phyloP scores from a whole-genome alignment of 2,888 invertebrate genomes.

The Schizotus pectinicornis region DNA sequence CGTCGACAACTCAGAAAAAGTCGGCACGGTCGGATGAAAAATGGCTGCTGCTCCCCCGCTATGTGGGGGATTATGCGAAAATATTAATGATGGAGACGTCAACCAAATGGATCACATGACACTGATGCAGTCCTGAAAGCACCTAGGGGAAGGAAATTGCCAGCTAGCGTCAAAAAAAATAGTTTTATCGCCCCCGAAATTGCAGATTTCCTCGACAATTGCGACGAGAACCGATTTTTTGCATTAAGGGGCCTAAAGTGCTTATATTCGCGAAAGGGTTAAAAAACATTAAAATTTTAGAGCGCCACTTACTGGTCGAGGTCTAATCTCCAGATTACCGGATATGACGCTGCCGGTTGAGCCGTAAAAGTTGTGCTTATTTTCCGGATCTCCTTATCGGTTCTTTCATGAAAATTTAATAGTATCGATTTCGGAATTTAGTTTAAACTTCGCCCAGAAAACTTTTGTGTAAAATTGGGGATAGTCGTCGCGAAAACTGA shows the following conservation, averaged over 20 bases:
- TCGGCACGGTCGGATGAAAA: slow-evolving; percentile 3
- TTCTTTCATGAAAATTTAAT: slow-evolving; percentile 29
- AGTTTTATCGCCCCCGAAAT: too few relatives aligned
- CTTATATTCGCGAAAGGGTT: too few relatives aligned
- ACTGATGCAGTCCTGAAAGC: too few relatives aligned
- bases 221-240: too few relatives aligned
- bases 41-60: neutral
- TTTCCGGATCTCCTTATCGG: slow-evolving; percentile 26
- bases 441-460: slow-evolving; percentile 1
- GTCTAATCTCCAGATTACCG: slow-evolving; percentile 5
- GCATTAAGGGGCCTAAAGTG: too few relatives aligned
- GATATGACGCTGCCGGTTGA: slow-evolving; percentile 10
- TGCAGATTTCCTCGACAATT: too few relatives aligned
- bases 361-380: slow-evolving; percentile 25
- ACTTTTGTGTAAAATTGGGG: neutral
- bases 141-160: too few relatives aligned
- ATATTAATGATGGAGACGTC: slow-evolving; percentile 9
- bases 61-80: neutral
- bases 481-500: slow-evolving; percentile 5
- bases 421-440: slow-evolving; percentile 28
- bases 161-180: too few relatives aligned
- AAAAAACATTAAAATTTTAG: too few relatives aligned
- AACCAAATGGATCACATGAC: neutral
- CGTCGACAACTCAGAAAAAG: neutral
- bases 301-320: too few relatives aligned